These are phyloP conservation scores for Smittia aterrima DNA, from an alignment of 2,888 invertebrate species.

Conservation along the genomic window DNA sequence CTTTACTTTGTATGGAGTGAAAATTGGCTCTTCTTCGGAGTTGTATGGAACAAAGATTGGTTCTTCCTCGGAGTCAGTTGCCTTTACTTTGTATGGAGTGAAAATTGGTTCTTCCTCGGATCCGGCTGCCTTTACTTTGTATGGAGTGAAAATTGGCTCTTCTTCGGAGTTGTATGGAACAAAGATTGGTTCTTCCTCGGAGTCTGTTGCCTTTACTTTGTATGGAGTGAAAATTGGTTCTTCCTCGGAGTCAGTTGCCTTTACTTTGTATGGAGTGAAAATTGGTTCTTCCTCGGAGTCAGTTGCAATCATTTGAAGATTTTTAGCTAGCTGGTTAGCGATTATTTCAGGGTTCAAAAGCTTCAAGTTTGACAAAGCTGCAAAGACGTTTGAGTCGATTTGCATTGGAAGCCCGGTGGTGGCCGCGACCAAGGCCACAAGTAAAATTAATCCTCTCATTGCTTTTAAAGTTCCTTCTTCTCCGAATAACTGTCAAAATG, in stretches of 20 bases:
- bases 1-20: neutral
- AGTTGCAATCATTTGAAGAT: neutral
- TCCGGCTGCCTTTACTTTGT: neutral
- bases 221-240: neutral
- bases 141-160: neutral
- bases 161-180: neutral
- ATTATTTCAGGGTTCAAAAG: neutral
- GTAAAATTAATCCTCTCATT: neutral
- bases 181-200: neutral
- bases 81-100: neutral
- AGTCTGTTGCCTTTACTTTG: neutral
- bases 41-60: neutral
- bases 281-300: neutral
- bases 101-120: neutral
- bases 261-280: neutral
- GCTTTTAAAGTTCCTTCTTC: neutral
- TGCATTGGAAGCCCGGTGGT: neutral
- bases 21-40: too few species aligned
- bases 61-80: neutral
- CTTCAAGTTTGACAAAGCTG: neutral
- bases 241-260: neutral
- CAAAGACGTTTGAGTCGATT: neutral
- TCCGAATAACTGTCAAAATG: neutral
- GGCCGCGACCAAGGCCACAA: neutral
- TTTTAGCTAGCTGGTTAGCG: neutral